phyloP scores from a whole-genome alignment of 2,113 vertebrate genomes.

The Istiophorus platypterus region DNA sequence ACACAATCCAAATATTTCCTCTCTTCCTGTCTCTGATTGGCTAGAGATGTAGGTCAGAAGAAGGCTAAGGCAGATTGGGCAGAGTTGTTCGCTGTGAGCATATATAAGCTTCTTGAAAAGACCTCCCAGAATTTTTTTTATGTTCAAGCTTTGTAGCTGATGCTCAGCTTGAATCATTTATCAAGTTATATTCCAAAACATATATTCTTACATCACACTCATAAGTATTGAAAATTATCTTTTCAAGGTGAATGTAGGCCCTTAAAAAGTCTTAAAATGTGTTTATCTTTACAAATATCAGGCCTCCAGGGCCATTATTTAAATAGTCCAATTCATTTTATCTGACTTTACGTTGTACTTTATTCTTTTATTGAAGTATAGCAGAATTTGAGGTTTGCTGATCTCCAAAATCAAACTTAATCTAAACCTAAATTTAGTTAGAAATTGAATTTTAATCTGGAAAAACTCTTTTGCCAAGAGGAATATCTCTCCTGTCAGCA shows the following conservation, averaged over 20 bases:
- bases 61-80: conserved; percentile 54
- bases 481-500: conserved; percentile 4
- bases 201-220: neutral
- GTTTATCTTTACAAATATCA: neutral
- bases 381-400: neutral
- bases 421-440: neutral
- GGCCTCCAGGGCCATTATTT: neutral
- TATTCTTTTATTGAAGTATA: neutral
- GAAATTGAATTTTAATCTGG: neutral
- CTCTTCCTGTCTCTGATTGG: conserved; percentile 51
- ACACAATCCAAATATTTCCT: conserved; percentile 47
- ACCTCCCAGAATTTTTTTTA: neutral
- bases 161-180: neutral
- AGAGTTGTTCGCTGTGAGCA: conserved; percentile 22
- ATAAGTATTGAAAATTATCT: neutral
- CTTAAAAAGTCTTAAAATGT: neutral
- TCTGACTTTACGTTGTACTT: neutral
- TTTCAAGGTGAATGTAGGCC: neutral
- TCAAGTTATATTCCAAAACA: neutral
- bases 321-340: neutral
- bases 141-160: conserved; percentile 14
- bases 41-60: conserved; percentile 71
- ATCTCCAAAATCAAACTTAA: neutral
- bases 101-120: conserved; percentile 28
- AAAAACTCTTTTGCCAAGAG: conserved; percentile 8